Evolutionary conservation across 2,888 invertebrate genomes (phyloP).

Genomic region (Pristionchus maxplancki): DNA sequence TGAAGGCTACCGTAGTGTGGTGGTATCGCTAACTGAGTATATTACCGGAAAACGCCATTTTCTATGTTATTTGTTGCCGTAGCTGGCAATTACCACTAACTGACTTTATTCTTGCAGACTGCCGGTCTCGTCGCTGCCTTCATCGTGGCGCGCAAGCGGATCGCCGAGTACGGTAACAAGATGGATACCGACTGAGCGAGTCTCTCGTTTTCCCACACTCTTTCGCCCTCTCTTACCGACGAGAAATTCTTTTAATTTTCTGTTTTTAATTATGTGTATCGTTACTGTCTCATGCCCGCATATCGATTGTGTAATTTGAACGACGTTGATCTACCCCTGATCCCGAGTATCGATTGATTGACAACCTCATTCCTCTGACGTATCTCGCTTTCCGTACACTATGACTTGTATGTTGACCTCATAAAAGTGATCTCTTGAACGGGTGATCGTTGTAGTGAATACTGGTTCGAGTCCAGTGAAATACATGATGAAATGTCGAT

Average conservation of each 20-base stretch:
- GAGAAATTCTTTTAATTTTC: background rate
- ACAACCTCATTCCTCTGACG: background rate
- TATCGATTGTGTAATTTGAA: constrained; percentile 47
- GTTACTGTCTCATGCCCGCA: constrained; percentile 20
- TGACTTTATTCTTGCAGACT: constrained; percentile 84
- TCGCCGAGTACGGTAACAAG: constrained; percentile 49
- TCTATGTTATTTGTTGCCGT: background rate
- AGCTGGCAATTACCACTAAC: background rate
- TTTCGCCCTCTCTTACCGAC: background rate
- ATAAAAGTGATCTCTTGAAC: constrained; percentile 43
- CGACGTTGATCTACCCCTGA: background rate
- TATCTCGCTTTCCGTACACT: background rate
- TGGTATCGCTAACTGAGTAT: constrained; percentile 69
- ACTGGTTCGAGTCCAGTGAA: background rate
- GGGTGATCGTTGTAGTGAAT: background rate
- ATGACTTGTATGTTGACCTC: background rate
- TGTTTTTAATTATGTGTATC: background rate
- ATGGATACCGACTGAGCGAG: constrained; percentile 25
- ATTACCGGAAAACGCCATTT: background rate
- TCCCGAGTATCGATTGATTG: constrained; percentile 36
- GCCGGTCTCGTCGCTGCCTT: constrained; percentile 92
- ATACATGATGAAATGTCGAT: background rate
- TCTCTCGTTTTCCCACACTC: background rate
- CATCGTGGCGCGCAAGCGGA: constrained; percentile 79
- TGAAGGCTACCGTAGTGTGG: background rate